Evolutionary conservation across 2,888 invertebrate species (phyloP).

Genomic region (Drosophila barbarae): DNA sequence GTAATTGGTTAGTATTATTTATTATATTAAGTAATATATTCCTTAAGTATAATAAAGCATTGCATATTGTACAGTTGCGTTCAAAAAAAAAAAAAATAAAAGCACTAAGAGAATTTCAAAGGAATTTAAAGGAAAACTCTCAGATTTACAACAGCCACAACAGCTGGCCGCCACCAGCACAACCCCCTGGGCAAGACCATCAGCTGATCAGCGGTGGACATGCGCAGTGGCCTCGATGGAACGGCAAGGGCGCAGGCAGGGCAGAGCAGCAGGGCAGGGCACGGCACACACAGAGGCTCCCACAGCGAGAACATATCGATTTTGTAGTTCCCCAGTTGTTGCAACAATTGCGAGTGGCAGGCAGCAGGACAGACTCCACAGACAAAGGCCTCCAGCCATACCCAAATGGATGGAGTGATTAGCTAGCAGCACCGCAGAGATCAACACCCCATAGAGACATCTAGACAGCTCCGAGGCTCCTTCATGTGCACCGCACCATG

Average conservation of each 20-base stretch:
- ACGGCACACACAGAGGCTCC: constrained; percentile 7
- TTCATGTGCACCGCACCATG: constrained; percentile 7
- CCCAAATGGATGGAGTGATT: constrained; percentile 12
- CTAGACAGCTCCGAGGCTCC: background rate
- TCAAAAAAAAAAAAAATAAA: background rate
- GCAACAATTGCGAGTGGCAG: constrained; percentile 5
- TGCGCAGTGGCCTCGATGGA: background rate
- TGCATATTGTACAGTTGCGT: background rate
- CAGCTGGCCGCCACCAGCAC: constrained; percentile 1
- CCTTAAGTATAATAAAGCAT: background rate
- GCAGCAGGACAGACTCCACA: background rate
- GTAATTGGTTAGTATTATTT: constrained; percentile 3
- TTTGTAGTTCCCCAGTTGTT: constrained; percentile 7
- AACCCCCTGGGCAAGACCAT: constrained; percentile 1
- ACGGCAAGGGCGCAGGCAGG: background rate
- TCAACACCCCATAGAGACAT: background rate
- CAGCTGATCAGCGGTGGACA: constrained; percentile 5
- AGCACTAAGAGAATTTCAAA: background rate
- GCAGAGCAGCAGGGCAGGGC: background rate
- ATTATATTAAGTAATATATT: constrained; percentile 5
- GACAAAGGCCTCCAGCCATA: background rate
- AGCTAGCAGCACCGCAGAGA: constrained; percentile 8
- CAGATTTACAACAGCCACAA: background rate
- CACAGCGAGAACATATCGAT: constrained; percentile 12
- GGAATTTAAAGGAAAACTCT: background rate